Conservation (phyloP, 2,113 vertebrate genomes). For the Protobothrops mucrosquamatus region DNA sequence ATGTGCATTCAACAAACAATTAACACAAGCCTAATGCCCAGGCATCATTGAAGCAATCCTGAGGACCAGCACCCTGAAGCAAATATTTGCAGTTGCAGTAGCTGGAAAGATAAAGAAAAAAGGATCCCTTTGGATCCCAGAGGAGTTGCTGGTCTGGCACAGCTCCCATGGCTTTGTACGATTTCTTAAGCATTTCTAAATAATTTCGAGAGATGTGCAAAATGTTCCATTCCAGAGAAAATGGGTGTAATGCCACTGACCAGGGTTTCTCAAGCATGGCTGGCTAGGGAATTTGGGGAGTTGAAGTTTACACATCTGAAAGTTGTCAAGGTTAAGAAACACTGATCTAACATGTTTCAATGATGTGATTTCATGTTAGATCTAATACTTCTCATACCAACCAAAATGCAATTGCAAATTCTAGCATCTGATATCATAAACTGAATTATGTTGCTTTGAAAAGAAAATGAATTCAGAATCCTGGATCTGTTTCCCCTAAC, state of each 20-base stretch:
- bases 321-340: neutral
- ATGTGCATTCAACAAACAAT: neutral
- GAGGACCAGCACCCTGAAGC: neutral
- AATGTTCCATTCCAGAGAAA: neutral
- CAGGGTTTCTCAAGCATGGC: neutral
- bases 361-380: neutral
- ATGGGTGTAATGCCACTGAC: neutral
- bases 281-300: neutral
- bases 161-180: neutral
- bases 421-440: neutral
- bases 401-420: neutral
- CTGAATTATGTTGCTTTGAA: neutral
- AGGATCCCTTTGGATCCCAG: neutral
- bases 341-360: neutral
- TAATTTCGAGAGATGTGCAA: neutral
- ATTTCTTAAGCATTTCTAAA: neutral
- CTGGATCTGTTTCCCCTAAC: neutral
- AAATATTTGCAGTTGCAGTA: neutral
- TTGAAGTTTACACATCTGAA: neutral
- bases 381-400: neutral
- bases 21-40: neutral
- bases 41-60: neutral
- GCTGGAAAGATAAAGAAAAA: neutral
- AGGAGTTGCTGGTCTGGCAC: neutral
- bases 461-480: neutral